phyloP scores from a whole-genome alignment of 2,113 vertebrate genomes.

The Pomatorhinus ruficollis region DNA sequence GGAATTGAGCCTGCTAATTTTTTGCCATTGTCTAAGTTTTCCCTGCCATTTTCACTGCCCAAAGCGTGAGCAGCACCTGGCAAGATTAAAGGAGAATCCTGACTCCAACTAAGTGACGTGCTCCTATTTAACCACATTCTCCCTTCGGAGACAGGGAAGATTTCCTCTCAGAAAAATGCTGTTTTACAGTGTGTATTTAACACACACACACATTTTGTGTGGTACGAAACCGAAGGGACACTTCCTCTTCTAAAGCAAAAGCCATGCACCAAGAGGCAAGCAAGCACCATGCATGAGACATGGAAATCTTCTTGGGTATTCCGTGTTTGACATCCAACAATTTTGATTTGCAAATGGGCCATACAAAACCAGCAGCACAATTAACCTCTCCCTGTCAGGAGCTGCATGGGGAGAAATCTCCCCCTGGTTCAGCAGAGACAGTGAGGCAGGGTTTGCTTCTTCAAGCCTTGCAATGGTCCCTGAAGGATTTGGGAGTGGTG shows the following conservation, averaged over 20 bases:
- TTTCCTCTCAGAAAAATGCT: neutral
- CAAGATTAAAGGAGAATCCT: neutral
- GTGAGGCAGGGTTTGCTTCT: neutral
- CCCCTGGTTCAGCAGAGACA: neutral
- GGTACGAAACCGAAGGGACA: neutral
- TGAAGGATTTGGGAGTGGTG: neutral
- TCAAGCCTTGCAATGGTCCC: neutral
- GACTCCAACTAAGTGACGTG: neutral
- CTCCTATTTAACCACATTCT: neutral
- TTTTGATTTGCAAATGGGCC: neutral
- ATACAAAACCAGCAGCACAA: neutral
- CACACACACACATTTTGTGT: neutral
- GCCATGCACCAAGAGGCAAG: neutral
- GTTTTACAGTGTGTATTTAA: neutral
- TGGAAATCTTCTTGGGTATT: neutral
- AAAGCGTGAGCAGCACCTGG: neutral
- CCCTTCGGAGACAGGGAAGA: neutral
- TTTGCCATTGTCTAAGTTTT: neutral
- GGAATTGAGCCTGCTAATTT: neutral
- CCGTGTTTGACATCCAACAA: neutral
- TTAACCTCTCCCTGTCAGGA: neutral
- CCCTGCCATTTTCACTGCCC: neutral
- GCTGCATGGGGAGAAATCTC: neutral
- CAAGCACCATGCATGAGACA: neutral
- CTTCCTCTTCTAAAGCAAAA: constrained; percentile 23